Evolutionary conservation across 2,797 vertebrate species (phyloP).

Genomic region (Epinephelus malabaricus): DNA sequence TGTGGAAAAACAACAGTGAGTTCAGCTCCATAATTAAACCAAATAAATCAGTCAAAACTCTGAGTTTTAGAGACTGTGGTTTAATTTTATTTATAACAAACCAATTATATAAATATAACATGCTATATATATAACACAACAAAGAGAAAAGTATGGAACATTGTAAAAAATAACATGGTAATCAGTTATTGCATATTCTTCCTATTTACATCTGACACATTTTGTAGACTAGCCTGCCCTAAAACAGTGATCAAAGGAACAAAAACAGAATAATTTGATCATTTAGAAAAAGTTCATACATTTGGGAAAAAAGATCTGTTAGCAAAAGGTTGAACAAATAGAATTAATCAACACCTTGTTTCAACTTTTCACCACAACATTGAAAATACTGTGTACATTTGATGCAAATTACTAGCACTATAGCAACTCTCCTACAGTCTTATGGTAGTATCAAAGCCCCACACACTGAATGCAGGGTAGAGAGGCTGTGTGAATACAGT

Average conservation of each 20-base stretch:
- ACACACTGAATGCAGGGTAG: slow-evolving; percentile 88
- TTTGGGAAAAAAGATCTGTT: not conserved
- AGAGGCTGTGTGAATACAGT: slow-evolving; percentile 84
- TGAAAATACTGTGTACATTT: slow-evolving; percentile 1
- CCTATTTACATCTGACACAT: not conserved
- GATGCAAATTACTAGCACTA: not conserved
- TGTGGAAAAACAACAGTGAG: not conserved
- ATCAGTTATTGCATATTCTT: slow-evolving; percentile 1
- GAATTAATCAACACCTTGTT: not conserved
- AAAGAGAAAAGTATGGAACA: not conserved
- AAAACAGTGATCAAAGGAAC: slow-evolving; percentile 14
- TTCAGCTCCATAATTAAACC: not conserved
- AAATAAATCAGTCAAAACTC: slow-evolving; percentile 2
- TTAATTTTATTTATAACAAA: slow-evolving; percentile 17
- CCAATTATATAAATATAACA: not conserved
- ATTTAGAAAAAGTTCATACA: not conserved
- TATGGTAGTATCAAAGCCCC: slow-evolving; percentile 84
- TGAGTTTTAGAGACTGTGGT: not conserved
- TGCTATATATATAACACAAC: not conserved
- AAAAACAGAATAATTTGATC: not conserved
- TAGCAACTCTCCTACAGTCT: slow-evolving; percentile 58
- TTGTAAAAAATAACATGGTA: not conserved
- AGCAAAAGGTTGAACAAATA: slow-evolving; percentile 5
- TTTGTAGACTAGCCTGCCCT: not conserved
- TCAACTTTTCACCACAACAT: not conserved